Conservation (phyloP, 2,113 vertebrate species). For the Holacanthus passer region DNA sequence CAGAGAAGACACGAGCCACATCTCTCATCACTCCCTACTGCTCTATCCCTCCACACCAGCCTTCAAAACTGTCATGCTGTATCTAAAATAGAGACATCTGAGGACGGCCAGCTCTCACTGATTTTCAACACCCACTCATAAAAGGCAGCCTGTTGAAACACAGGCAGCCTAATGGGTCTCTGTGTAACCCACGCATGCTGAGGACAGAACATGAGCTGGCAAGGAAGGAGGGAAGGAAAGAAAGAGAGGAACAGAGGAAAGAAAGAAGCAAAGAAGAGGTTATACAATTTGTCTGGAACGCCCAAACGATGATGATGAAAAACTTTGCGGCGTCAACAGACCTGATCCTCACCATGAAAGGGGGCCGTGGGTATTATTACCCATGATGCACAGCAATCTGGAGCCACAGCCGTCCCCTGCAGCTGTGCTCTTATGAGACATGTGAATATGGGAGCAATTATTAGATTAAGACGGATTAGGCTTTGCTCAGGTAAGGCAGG, state of each 20-base stretch:
- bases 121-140: slow-evolving; percentile 83
- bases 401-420: slow-evolving; percentile 55
- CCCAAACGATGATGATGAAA: slow-evolving; percentile 26
- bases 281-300: slow-evolving; percentile 47
- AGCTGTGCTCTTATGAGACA: slow-evolving; percentile 63
- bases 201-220: slow-evolving; percentile 33
- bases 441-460: slow-evolving; percentile 77
- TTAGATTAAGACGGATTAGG: slow-evolving; percentile 79
- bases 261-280: slow-evolving; percentile 34
- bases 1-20: slow-evolving; percentile 32
- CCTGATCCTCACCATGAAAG: slow-evolving; percentile 51
- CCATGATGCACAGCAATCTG: slow-evolving; percentile 57
- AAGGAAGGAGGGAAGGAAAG: not conserved
- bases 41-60: slow-evolving; percentile 62
- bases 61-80: slow-evolving; percentile 74
- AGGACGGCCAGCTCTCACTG: slow-evolving; percentile 55
- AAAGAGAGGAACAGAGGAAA: slow-evolving; percentile 1
- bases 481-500: slow-evolving; percentile 64
- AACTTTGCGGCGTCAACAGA: slow-evolving; percentile 43
- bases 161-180: slow-evolving; percentile 59
- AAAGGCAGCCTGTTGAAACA: slow-evolving; percentile 74
- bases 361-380: slow-evolving; percentile 49
- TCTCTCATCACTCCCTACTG: slow-evolving; percentile 49
- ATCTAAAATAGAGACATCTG: slow-evolving; percentile 76
- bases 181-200: slow-evolving; percentile 1